Evolutionary conservation across 2,113 vertebrate genomes (phyloP).

Genomic region (Lathamus discolor): DNA sequence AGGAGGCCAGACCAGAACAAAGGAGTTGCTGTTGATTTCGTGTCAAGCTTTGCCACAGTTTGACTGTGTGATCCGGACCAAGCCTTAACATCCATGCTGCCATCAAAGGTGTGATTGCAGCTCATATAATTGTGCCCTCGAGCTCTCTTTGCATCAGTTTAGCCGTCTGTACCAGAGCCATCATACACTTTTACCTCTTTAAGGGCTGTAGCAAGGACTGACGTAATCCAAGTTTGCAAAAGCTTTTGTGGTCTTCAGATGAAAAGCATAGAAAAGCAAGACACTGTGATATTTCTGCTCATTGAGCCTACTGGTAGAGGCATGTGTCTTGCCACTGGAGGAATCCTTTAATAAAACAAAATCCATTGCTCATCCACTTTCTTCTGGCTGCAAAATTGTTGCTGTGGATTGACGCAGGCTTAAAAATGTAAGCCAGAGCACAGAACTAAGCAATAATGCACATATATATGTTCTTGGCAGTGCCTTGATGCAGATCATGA

Average conservation of each 20-base stretch:
- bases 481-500: constrained; percentile 7
- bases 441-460: not conserved
- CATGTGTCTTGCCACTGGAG: not conserved
- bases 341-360: constrained; percentile 31
- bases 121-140: constrained; percentile 12
- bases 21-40: constrained; percentile 31
- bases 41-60: constrained; percentile 29
- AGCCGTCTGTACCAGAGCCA: constrained; percentile 12
- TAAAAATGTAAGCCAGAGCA: constrained; percentile 40
- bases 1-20: constrained; percentile 42
- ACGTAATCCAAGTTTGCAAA: not conserved
- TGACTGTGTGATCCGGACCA: constrained; percentile 9
- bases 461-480: constrained; percentile 37
- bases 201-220: not conserved
- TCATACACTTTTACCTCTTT: not conserved
- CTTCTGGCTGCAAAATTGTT: not conserved
- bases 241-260: constrained; percentile 1
- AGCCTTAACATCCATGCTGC: constrained; percentile 2
- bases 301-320: not conserved
- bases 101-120: constrained; percentile 56
- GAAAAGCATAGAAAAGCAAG: not conserved
- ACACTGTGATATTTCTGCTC: not conserved
- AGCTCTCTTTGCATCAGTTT: constrained; percentile 24
- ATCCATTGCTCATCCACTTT: not conserved
- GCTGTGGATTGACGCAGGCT: constrained; percentile 26